Percentiles rank a stretch among this genome's conserved stretches.
phyloP scores from a whole-genome alignment of 2,797 vertebrate species.

The Lacerta agilis region DNA sequence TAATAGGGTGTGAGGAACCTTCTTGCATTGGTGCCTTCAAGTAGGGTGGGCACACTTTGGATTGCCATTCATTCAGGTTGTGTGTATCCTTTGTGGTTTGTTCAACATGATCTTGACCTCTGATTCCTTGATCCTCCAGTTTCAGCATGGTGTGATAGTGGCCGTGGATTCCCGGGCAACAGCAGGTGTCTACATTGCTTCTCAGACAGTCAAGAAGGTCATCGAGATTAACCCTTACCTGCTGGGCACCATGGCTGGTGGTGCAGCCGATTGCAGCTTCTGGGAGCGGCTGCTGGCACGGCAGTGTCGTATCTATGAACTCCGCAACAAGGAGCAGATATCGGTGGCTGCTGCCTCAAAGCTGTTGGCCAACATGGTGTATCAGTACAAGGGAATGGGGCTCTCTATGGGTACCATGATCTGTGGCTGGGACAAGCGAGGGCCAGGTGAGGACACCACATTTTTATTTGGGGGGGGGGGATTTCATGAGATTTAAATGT shows the following conservation, averaged over 20 bases:
- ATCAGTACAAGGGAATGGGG: slow-evolving; percentile 95
- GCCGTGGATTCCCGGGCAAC: slow-evolving; percentile 92
- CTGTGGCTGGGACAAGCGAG: slow-evolving; percentile 94
- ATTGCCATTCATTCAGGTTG: background rate
- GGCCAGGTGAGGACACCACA: slow-evolving; percentile 79
- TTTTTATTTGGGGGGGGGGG: background rate
- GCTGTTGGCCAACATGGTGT: slow-evolving; percentile 94
- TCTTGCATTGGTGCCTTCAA: background rate
- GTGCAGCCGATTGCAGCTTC: slow-evolving; percentile 92
- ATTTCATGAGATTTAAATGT: background rate
- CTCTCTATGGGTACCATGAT: slow-evolving; percentile 97
- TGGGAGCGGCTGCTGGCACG: slow-evolving; percentile 91
- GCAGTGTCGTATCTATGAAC: slow-evolving; percentile 92
- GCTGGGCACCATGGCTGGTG: slow-evolving; percentile 93
- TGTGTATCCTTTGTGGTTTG: background rate
- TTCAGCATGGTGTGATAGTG: slow-evolving; percentile 89
- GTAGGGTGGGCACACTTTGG: background rate
- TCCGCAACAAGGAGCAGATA: slow-evolving; percentile 93
- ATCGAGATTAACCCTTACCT: slow-evolving; percentile 94
- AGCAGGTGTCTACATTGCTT: slow-evolving; percentile 90
- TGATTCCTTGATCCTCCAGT: slow-evolving; percentile 64
- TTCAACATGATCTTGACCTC: background rate
- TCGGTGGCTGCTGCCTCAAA: slow-evolving; percentile 93
- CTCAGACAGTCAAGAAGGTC: slow-evolving; percentile 92
- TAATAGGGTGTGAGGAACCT: background rate